These are phyloP conservation scores for Scelioninae gen. 2 DNA, from an alignment of 2,888 invertebrate genomes.

Conservation along the genomic window DNA sequence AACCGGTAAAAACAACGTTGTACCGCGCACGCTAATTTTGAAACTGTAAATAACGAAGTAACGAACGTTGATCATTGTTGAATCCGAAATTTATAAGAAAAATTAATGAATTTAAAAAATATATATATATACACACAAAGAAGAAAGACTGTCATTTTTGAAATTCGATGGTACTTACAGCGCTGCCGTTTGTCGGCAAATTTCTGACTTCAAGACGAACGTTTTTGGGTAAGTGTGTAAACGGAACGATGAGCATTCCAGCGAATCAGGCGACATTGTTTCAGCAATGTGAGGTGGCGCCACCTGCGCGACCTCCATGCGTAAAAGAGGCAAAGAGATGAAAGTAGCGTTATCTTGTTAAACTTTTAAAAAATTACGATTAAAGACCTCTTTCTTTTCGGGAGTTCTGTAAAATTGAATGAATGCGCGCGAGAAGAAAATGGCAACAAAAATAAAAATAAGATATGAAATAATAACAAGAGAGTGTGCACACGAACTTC, in stretches of 20 bases:
- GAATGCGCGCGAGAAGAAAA: too few relatives aligned
- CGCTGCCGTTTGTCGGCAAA: not conserved
- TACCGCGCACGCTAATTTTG: not conserved
- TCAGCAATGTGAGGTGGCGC: constrained; percentile 4
- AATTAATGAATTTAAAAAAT: too few relatives aligned
- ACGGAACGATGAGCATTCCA: constrained; percentile 24
- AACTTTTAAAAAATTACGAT: constrained; percentile 18
- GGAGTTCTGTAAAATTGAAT: constrained; percentile 2
- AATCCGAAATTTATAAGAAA: constrained; percentile 6
- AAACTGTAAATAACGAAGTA: constrained; percentile 23
- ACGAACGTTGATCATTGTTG: constrained; percentile 32
- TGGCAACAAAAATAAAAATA: not conserved
- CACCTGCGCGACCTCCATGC: not conserved
- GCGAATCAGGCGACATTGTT: too few relatives aligned
- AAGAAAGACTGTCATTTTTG: constrained; percentile 4
- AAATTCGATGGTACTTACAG: constrained; percentile 14
- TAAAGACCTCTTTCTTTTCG: constrained; percentile 16
- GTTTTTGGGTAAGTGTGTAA: not conserved
- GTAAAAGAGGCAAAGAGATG: constrained; percentile 14
- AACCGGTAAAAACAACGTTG: not conserved
- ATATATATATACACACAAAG: too few relatives aligned
- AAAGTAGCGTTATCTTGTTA: constrained; percentile 39
- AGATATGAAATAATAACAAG: not conserved
- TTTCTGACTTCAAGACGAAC: not conserved
- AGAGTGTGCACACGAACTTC: constrained; percentile 25